Base-by-base conservation (phyloP, 2,888 invertebrate genomes). In the Willowsia nigromaculata region DNA sequence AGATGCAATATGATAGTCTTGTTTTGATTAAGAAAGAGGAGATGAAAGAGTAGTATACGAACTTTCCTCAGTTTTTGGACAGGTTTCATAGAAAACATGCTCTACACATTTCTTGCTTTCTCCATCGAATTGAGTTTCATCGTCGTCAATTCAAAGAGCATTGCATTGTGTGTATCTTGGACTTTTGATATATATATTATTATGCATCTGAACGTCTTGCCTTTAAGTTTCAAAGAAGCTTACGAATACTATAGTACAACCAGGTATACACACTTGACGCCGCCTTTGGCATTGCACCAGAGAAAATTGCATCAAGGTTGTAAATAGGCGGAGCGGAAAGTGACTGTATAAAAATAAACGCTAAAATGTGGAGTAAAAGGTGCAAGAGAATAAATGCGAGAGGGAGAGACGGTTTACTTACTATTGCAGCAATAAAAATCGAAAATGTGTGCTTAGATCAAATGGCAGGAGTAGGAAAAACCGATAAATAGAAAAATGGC, bases 241-340 rank as follows among this genome's bases (percentile, higher is more conserved):
- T n/a, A n/a, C n/a, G n/a, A n/a, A 9, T 9, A 43, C 11, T 13
- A 13, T 9, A 43, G 11, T 43, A 37, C 13, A 9, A 43, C 9
- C 1, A 43, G 43, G 11, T 43, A 37, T 33, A n/a, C 18, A n/a
- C 18, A 22, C 37, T 25, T 43, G 18, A 15, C 33, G 6, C 27
- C 22, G 33, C 40, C 22, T 6, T 59, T 81, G 80, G 37, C 59
- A 59, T 81, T 81, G 80, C 40, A 59, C 22, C 37, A 59, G 56
- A 43, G 37, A 37, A 81, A 78, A 78, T n/a, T 82, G 82, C 82
- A 82, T 65, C 65, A 65, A 82, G 27, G 59, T 59, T 81, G 47
- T 27, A 56, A 0, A 25, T 18, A 18, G n/a, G 53, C 53, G 18
- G 53, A 53, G 22, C 13, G 50, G n/a, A 50, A 50, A 50, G 15